Percentiles rank a stretch among this genome's conserved stretches.
These are phyloP conservation scores for Microcaecilia unicolor DNA, from an alignment of 2,797 vertebrate genomes.

Conservation along the genomic window DNA sequence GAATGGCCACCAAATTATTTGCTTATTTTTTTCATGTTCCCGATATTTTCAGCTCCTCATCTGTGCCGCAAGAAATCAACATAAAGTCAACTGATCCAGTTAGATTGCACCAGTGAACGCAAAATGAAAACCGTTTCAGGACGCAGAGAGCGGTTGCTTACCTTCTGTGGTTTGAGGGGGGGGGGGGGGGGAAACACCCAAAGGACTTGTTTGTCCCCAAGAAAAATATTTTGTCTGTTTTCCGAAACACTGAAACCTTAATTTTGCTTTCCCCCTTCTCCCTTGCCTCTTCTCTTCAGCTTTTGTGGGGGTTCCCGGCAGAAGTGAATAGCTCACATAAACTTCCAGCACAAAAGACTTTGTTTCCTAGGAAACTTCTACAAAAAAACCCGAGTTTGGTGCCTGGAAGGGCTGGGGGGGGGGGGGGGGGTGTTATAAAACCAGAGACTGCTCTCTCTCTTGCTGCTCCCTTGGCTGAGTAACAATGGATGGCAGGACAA, in stretches of 20 bases:
- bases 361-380: conserved; percentile 85
- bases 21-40: no score
- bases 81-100: no score
- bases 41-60: no score
- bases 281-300: conserved; percentile 52
- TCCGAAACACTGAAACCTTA: conserved; percentile 50
- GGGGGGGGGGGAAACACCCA: conserved; percentile 26
- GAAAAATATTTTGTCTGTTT: conserved; percentile 30
- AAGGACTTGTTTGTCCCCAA: conserved; percentile 19
- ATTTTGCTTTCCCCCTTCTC: no score
- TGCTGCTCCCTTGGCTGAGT: conserved; percentile 56
- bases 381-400: conserved; percentile 51
- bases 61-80: no score
- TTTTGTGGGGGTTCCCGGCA: conserved; percentile 72
- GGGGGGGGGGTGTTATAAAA: conserved; percentile 7
- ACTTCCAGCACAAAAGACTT: conserved; percentile 75
- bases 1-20: no score
- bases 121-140: conserved; percentile 15
- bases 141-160: no score
- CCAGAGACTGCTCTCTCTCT: conserved; percentile 52
- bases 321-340: conserved; percentile 73
- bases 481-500: conserved; percentile 51
- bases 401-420: conserved; percentile 34
- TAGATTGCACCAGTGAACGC: no score
- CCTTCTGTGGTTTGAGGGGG: conserved; percentile 38